Conservation (phyloP, 2,113 vertebrate species). For the Thunnus thynnus region DNA sequence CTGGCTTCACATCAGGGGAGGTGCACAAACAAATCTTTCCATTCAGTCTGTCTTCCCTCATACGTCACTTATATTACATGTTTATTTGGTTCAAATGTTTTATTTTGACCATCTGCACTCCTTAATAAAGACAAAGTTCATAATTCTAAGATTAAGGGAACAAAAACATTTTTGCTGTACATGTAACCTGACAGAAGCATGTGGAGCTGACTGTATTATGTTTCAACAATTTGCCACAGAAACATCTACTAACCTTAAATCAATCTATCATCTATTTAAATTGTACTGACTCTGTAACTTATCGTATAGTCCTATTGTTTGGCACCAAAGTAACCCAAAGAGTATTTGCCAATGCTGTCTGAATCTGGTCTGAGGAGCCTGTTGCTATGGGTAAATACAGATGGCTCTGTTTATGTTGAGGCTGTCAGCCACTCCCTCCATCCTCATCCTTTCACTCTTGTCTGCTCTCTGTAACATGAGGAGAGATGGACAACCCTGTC, state of each 20-base stretch:
- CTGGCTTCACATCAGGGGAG: constrained; percentile 9
- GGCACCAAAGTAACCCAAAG: constrained; percentile 7
- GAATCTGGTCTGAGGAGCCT: not conserved
- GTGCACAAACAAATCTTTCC: constrained; percentile 21
- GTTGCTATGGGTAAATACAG: constrained; percentile 44
- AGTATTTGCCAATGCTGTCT: not conserved
- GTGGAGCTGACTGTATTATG: not conserved
- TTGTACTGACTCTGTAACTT: constrained; percentile 16
- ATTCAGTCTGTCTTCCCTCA: constrained; percentile 9
- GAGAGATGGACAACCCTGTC: constrained; percentile 55
- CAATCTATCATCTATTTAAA: not conserved
- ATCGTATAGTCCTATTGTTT: not conserved
- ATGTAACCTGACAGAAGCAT: not conserved
- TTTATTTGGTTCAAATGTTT: not conserved
- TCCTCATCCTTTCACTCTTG: constrained; percentile 36
- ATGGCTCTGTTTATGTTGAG: constrained; percentile 41
- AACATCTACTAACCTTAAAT: constrained; percentile 2
- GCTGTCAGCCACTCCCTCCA: constrained; percentile 35
- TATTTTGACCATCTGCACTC: not conserved
- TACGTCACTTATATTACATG: not conserved
- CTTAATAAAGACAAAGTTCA: too few species aligned
- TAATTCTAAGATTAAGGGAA: too few species aligned
- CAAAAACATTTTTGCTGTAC: too few species aligned
- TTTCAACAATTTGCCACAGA: too few species aligned
- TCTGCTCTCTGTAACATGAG: constrained; percentile 32